phyloP scores from a whole-genome alignment of 1,140 invertebrate genomes.

The Zaprionus gabonicus region DNA sequence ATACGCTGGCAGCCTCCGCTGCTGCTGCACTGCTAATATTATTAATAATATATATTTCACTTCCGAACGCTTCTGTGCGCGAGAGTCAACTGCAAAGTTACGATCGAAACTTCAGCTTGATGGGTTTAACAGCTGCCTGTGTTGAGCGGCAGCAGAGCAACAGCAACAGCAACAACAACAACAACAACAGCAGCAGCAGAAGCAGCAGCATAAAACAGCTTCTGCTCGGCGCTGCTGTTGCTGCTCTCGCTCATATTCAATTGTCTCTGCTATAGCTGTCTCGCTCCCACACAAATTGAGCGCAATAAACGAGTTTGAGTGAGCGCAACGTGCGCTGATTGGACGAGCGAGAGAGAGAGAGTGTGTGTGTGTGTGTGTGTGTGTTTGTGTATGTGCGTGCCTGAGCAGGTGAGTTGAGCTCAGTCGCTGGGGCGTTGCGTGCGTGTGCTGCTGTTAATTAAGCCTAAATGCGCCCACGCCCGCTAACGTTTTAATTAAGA shows the following conservation, averaged over 20 bases:
- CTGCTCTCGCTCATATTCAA: slow-evolving; percentile 42
- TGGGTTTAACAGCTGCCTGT: slow-evolving; percentile 81
- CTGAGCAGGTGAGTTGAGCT: slow-evolving; percentile 38
- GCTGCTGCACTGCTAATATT: slow-evolving; percentile 67
- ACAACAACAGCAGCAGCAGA: slow-evolving; percentile 14
- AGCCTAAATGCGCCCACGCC: slow-evolving; percentile 58
- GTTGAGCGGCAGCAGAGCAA: slow-evolving; percentile 53
- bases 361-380: slow-evolving; percentile 11
- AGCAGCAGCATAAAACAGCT: slow-evolving; percentile 54
- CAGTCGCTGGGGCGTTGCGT: slow-evolving; percentile 64
- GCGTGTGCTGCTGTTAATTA: slow-evolving; percentile 64
- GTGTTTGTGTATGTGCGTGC: slow-evolving; percentile 12
- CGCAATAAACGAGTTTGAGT: slow-evolving; percentile 65
- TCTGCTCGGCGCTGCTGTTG: slow-evolving; percentile 44
- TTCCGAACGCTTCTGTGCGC: slow-evolving; percentile 85
- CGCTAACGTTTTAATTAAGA: slow-evolving; percentile 66
- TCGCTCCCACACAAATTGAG: slow-evolving; percentile 52
- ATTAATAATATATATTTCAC: slow-evolving; percentile 85
- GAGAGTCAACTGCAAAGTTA: slow-evolving; percentile 84
- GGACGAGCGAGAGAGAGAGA: slow-evolving; percentile 38
- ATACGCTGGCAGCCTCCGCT: slow-evolving; percentile 24
- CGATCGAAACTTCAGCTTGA: slow-evolving; percentile 84
- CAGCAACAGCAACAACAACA: slow-evolving; percentile 24
- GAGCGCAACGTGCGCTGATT: slow-evolving; percentile 64
- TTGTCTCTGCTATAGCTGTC: slow-evolving; percentile 52